A percentile compares a stretch with the other conserved stretches of the same genome.
These are phyloP conservation scores for Coenonympha glycerion DNA, from an alignment of 2,888 invertebrate genomes.

Conservation along the genomic window DNA sequence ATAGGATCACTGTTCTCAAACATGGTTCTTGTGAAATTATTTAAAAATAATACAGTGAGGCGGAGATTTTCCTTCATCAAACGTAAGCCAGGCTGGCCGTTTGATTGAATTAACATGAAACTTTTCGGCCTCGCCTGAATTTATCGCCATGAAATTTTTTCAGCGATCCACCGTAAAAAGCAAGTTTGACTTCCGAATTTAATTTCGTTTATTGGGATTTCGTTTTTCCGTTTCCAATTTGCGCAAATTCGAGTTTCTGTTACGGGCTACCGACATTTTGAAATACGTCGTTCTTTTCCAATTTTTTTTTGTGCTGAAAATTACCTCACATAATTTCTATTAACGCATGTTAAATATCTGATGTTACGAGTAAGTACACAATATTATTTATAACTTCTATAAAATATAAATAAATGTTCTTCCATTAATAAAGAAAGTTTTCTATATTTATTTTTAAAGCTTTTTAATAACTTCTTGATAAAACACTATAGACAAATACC, in stretches of 20 bases:
- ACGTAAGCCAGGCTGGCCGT: constrained; percentile 55
- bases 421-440: too few relatives aligned
- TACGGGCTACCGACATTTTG: constrained; percentile 8
- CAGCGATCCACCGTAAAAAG: constrained; percentile 47
- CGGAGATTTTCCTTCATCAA: constrained; percentile 53
- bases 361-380: too few relatives aligned
- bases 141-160: constrained; percentile 59
- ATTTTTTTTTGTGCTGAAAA: constrained; percentile 12
- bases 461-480: too few relatives aligned
- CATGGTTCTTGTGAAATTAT: constrained; percentile 18
- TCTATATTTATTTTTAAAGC: too few relatives aligned
- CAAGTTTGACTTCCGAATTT: constrained; percentile 54
- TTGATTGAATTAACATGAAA: constrained; percentile 73
- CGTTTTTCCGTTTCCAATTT: constrained; percentile 45
- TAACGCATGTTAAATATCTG: too few relatives aligned
- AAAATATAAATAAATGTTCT: too few relatives aligned
- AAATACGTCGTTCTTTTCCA: constrained; percentile 10
- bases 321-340: background rate
- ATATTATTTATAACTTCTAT: too few relatives aligned
- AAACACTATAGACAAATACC: too few relatives aligned
- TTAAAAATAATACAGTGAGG: constrained; percentile 13
- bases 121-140: constrained; percentile 57
- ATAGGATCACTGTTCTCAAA: constrained; percentile 12
- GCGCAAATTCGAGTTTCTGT: constrained; percentile 22
- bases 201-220: constrained; percentile 51